Percentiles rank a stretch among this genome's conserved stretches.
These are phyloP conservation scores for Recurvirostra avosetta DNA, from an alignment of 2,113 vertebrate genomes.

Conservation along the genomic window DNA sequence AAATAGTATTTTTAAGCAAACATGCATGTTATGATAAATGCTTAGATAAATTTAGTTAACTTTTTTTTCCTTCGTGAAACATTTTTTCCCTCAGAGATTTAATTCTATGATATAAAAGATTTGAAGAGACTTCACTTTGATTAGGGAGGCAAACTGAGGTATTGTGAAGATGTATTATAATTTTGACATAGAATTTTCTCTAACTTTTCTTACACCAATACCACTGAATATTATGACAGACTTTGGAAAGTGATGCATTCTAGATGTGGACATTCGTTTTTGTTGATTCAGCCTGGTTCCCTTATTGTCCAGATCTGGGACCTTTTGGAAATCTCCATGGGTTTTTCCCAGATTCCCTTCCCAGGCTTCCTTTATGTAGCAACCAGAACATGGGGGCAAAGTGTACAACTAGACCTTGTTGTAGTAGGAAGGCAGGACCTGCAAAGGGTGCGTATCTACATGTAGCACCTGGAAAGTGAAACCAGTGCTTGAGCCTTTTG, in stretches of 20 bases:
- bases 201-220: not conserved
- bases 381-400: not conserved
- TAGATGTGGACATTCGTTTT: not conserved
- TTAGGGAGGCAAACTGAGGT: not conserved
- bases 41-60: not conserved
- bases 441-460: accelerated
- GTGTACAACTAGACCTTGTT: not conserved
- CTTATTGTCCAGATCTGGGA: not conserved
- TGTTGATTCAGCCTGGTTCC: not conserved
- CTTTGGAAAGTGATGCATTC: not conserved
- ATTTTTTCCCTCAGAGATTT: not conserved
- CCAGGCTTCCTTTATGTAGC: not conserved
- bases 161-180: not conserved
- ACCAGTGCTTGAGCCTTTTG: not conserved
- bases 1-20: not conserved
- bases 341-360: not conserved
- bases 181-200: not conserved
- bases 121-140: not conserved
- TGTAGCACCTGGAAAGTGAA: not conserved
- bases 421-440: not conserved
- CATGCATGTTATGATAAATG: not conserved
- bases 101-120: not conserved
- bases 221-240: not conserved
- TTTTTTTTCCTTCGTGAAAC: not conserved
- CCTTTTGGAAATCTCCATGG: not conserved